phyloP scores from a whole-genome alignment of 2,888 invertebrate species.

The Oxytorus armatus region DNA sequence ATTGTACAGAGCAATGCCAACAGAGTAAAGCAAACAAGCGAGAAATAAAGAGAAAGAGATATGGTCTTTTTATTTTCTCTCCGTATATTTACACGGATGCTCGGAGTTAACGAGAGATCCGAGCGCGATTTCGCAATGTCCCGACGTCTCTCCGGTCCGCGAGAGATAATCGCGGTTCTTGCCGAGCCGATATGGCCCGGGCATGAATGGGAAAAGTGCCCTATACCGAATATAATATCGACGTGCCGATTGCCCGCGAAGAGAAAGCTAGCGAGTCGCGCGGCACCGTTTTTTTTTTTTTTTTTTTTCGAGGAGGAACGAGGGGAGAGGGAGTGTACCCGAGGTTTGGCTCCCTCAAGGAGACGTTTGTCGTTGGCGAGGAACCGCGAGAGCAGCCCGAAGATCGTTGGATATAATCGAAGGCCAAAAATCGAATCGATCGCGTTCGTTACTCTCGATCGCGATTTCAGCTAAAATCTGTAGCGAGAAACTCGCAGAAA shows the following conservation, averaged over 20 bases:
- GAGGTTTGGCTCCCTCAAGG: slow-evolving; percentile 26
- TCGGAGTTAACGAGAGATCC: slow-evolving; percentile 49
- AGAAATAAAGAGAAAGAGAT: slow-evolving; percentile 24
- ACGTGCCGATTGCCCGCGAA: slow-evolving; percentile 84
- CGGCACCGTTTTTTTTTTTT: slow-evolving; percentile 67
- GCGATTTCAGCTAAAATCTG: background rate
- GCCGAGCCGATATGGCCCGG: slow-evolving; percentile 65
- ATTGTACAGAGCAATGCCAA: slow-evolving; percentile 1
- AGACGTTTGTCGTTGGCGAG: slow-evolving; percentile 18
- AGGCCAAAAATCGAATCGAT: background rate
- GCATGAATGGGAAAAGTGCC: slow-evolving; percentile 72
- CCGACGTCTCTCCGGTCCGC: slow-evolving; percentile 18
- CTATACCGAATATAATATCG: slow-evolving; percentile 76
- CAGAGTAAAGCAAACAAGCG: slow-evolving; percentile 3
- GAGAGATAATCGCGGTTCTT: slow-evolving; percentile 41
- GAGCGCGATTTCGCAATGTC: slow-evolving; percentile 58
- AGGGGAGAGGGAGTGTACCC: slow-evolving; percentile 77
- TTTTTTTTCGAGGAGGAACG: slow-evolving; percentile 75
- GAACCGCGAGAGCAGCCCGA: slow-evolving; percentile 21
- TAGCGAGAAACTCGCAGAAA: no score
- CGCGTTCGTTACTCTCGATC: background rate
- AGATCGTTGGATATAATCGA: background rate
- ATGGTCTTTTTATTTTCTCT: slow-evolving; percentile 16
- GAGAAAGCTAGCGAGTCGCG: slow-evolving; percentile 78
- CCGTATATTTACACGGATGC: slow-evolving; percentile 27